Base-by-base conservation (phyloP, 2,888 invertebrate genomes). In the Trichopoda pennipes region DNA sequence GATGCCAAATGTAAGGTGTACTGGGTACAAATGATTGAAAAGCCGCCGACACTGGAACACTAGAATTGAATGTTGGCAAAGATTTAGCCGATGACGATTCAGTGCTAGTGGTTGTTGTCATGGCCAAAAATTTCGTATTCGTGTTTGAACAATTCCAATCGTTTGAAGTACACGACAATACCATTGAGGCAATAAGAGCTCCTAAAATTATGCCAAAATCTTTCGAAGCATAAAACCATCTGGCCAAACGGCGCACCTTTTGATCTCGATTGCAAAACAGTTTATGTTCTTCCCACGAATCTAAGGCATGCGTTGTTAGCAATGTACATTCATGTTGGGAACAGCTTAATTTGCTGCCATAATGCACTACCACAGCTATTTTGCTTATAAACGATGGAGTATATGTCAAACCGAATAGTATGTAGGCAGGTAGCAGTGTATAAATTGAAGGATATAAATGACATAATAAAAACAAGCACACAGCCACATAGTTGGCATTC, bases 401-500 rank as follows among this genome's bases (percentile, higher is more conserved):
- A 17, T 94, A 87, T 4, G 92, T 91, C 3, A 94, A 85, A 0
- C 95, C 95, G 69, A 93, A 89, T n/a, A 92, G 72, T 21, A 92
- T 83, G 78, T 93, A 93, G 0, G 91, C 92, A 16, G 93, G 93
- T 70, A 93, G 84, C 72, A 93, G 87, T n/a, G 93, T 89, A 85
- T 92, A 93, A 28, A 93, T 90, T 83, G 91, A 91, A 42, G 92
- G 93, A 87, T 92, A 93, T 21, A 93, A 91, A 86, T 95, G 95
- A 49, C 93, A 93, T 2, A 92, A 91, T 60, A 95, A 91, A 68
- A 95, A 93, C 16, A 94, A 87, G 66, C 93, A 92, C 21, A 94
- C 92, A 4, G 93, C 89, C 38, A 92, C 86, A 86, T 94, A 93
- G 51, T 93, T 91, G 19, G 90, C 84, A 3, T 90, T 88, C 74